phyloP scores from a whole-genome alignment of 2,888 invertebrate genomes.

The Torymus tubicola region DNA sequence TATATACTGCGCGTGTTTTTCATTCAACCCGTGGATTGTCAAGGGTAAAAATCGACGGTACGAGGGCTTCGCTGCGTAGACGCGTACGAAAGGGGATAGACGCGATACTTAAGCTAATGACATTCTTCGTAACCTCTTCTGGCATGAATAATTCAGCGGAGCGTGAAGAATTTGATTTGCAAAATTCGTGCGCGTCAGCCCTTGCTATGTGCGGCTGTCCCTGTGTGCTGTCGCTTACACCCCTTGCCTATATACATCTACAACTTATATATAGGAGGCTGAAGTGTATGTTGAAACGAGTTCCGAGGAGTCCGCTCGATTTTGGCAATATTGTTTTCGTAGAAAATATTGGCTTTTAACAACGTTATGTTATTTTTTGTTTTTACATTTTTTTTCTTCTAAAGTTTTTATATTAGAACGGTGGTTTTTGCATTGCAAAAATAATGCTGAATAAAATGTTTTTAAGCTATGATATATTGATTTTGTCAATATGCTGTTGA shows the following conservation, averaged over 20 bases:
- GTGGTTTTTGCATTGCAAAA: too few species aligned
- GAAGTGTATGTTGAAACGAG: too few species aligned
- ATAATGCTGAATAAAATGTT: too few species aligned
- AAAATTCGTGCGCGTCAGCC: conserved; percentile 37
- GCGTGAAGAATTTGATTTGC: conserved; percentile 55
- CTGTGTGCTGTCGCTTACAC: background rate
- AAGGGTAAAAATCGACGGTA: conserved; percentile 2
- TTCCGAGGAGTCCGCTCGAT: background rate
- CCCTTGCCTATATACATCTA: background rate
- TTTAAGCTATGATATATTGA: too few species aligned
- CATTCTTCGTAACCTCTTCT: conserved; percentile 52
- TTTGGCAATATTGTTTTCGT: conserved; percentile 22
- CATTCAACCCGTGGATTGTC: conserved; percentile 28
- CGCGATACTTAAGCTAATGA: conserved; percentile 57
- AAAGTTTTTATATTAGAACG: too few species aligned
- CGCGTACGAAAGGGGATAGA: background rate
- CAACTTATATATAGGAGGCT: background rate
- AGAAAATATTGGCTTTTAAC: background rate
- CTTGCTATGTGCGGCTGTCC: background rate
- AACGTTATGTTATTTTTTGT: too few species aligned
- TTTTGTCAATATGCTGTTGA: too few species aligned
- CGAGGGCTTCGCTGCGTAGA: conserved; percentile 7
- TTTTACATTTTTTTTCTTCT: too few species aligned
- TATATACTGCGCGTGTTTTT: conserved; percentile 6
- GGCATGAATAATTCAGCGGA: conserved; percentile 55